phyloP scores from a whole-genome alignment of 2,113 vertebrate genomes.

The Tenrec ecaudatus region DNA sequence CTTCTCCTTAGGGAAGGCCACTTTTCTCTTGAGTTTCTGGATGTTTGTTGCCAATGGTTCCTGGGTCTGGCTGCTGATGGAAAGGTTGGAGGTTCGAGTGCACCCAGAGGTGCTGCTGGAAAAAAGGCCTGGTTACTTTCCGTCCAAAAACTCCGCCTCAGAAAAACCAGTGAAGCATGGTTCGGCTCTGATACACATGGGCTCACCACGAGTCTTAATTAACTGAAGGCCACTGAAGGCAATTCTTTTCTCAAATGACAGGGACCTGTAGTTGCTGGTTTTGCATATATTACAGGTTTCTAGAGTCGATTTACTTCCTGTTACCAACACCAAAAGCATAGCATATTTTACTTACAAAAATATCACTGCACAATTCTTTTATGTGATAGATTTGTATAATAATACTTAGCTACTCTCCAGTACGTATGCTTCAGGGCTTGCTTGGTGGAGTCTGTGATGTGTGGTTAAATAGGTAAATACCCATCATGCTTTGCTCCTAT shows the following conservation, averaged over 20 bases:
- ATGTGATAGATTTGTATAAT: not conserved
- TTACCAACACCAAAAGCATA: not conserved
- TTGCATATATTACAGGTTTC: not conserved
- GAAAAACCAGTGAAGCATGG: not conserved
- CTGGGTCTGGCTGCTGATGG: not conserved
- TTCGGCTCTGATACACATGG: not conserved
- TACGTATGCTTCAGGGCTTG: not conserved
- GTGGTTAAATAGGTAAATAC: slow-evolving; percentile 10
- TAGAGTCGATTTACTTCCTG: not conserved
- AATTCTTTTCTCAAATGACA: not conserved
- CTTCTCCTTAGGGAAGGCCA: not conserved
- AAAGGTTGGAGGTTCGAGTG: not conserved
- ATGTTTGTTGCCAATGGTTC: not conserved
- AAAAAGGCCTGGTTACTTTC: not conserved
- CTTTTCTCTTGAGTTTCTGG: not conserved
- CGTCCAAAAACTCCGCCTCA: not conserved
- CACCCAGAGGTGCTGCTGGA: not conserved
- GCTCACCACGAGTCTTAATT: not conserved
- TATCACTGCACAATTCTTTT: not conserved
- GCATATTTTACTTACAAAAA: not conserved
- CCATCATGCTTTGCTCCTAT: not conserved
- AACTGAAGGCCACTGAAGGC: not conserved
- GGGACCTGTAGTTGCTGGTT: not conserved
- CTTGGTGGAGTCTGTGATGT: not conserved
- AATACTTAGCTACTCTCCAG: not conserved